Base-by-base conservation (phyloP, 2,888 invertebrate species). In the Pollenia amentaria region DNA sequence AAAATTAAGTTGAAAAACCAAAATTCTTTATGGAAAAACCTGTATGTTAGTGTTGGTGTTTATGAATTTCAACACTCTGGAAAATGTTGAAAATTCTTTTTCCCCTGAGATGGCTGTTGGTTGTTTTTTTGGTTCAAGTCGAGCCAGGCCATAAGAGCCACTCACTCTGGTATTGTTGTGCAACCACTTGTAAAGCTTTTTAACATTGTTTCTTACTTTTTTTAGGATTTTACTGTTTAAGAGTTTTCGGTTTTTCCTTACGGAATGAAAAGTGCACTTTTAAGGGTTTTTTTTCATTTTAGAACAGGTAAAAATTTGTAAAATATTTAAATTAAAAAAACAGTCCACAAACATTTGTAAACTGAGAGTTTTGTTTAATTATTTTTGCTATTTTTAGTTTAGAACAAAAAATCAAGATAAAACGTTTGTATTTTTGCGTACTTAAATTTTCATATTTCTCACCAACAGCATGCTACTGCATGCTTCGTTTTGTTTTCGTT, bases 121-220 rank as follows among this genome's bases (percentile, higher is more conserved):
- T 29, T 29, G 29, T 29, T 29, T n/a, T 65, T 16, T 65, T 2
- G 21, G 21, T 51, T 42, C 16, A 10, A 76, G 18, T 18, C 11
- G 21, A 67, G 46, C 57, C 44, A 29, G 16, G 9, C 29, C 16
- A 46, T 44, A 55, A 55, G 21, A 67, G 55, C 53, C 44, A 67
- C 40, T 40, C 40, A 18, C 29, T 6, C 29, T 29, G 6, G 79
- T 14, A 44, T 69, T 78, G 57, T 60, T 78, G 78, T 69, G 18
- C 51, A 79, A 62, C 70, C 60, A 70, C 51, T 79, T 51, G 60
- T 44, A 53, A 70, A 60, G 38, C 14, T 53, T 79, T 79, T 62
- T 16, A 51, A 79, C 21, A 62, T 44, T 42, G 21, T 70, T 69
- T 79, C 29, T 44, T 62, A 51, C 12, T 29, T 40, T 51, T n/a